phyloP scores from a whole-genome alignment of 2,113 vertebrate species.

The Phainopepla nitens region DNA sequence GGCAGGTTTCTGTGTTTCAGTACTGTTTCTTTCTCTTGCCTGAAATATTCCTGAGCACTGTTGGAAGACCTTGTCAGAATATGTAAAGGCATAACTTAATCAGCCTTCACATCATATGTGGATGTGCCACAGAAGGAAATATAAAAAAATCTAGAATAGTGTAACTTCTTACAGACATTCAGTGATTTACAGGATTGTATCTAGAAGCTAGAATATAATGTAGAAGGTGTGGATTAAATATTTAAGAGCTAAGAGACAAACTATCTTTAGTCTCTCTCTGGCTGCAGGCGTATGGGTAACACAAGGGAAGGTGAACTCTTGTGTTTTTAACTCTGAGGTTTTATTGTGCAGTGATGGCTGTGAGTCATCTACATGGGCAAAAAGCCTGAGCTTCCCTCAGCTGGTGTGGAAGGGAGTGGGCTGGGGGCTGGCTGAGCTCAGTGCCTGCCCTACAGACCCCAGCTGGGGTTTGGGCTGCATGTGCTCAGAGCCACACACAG shows the following conservation, averaged over 20 bases:
- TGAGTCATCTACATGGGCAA: background rate
- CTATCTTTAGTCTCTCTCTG: background rate
- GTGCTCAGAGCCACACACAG: too few species aligned
- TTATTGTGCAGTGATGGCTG: background rate
- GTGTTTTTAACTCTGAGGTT: background rate
- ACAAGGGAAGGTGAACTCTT: background rate
- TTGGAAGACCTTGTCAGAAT: conserved; percentile 36
- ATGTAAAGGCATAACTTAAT: conserved; percentile 17
- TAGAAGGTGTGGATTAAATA: conserved; percentile 33
- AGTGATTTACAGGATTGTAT: conserved; percentile 1
- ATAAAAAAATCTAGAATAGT: background rate
- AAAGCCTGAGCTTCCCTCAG: background rate
- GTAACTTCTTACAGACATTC: background rate
- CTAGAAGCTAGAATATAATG: background rate
- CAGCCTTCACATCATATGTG: background rate
- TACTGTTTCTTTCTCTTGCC: background rate
- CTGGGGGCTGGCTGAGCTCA: background rate
- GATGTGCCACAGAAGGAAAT: background rate
- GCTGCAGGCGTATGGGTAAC: background rate
- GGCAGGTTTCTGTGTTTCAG: background rate
- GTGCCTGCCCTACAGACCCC: rapidly evolving
- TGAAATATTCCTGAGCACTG: background rate
- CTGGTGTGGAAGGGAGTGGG: background rate
- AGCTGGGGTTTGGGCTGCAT: rapidly evolving
- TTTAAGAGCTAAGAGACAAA: conserved; percentile 21